Evolutionary conservation across 2,888 invertebrate genomes (phyloP).

Genomic region (Lomographa bimaculata): DNA sequence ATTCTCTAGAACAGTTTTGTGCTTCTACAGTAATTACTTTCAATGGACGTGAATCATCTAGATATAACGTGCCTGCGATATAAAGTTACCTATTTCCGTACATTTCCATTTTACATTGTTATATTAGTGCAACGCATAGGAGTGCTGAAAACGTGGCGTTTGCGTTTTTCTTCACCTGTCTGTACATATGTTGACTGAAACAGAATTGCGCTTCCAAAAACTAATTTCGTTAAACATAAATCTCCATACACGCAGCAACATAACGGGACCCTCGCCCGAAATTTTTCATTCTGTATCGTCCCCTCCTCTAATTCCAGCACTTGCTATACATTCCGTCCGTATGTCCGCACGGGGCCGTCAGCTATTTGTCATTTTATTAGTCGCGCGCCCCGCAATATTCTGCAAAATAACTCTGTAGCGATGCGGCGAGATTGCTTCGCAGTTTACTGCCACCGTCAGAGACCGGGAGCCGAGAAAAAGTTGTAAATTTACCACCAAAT

Average conservation of each 20-base stretch:
- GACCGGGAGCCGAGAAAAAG: slow-evolving; percentile 69
- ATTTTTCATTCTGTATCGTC: slow-evolving; percentile 32
- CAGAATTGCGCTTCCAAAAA: slow-evolving; percentile 16
- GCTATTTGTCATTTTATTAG: slow-evolving; percentile 81
- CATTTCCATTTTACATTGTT: too few relatives aligned
- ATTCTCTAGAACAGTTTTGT: slow-evolving; percentile 4
- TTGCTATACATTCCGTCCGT: slow-evolving; percentile 45
- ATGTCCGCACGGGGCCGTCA: slow-evolving; percentile 55
- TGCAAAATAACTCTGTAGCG: slow-evolving; percentile 71
- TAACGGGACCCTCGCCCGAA: slow-evolving; percentile 25
- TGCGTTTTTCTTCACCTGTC: slow-evolving; percentile 10
- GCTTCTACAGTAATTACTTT: slow-evolving; percentile 3
- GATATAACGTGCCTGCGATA: too few relatives aligned
- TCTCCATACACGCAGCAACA: slow-evolving; percentile 22
- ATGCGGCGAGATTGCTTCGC: slow-evolving; percentile 71
- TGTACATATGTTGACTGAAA: slow-evolving; percentile 20
- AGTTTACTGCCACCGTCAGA: slow-evolving; percentile 70
- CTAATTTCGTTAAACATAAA: slow-evolving; percentile 26
- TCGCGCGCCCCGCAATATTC: slow-evolving; percentile 73
- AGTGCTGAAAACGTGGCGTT: too few relatives aligned
- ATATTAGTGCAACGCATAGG: too few relatives aligned
- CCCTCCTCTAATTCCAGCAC: slow-evolving; percentile 36
- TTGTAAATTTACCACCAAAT: slow-evolving; percentile 79
- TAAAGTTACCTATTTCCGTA: too few relatives aligned
- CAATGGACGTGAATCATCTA: slow-evolving; percentile 1